Base-by-base conservation (phyloP, 2,113 vertebrate genomes). In the Delphinus delphis region DNA sequence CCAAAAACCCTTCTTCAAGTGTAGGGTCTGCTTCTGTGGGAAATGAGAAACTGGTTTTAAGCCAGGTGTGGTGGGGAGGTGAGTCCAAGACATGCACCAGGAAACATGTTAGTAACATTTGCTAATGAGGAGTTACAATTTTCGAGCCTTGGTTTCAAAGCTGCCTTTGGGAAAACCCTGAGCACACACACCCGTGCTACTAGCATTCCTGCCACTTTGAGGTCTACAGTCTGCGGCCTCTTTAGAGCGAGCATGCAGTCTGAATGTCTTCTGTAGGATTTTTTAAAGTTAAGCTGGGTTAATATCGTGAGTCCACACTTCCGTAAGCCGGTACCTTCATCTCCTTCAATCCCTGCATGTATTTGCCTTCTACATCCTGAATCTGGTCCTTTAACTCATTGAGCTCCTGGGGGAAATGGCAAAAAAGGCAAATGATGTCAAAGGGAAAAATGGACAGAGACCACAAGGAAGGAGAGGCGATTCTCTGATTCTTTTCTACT, bases 341-440 rank as follows among this genome's bases (percentile, higher is more conserved):
- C 97, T 99, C 99, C 98, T 99, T 99, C 97, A 99, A 98, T 79
- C 99, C 99, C 98, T 99, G 99, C 96, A 98, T 99, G 98, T 99
- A 99, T 99, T 98, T 99, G 98, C 99, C 97, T 99, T 99, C 99
- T 98, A 99, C 99, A 98, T 99, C 99, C 98, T 99, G 99, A 99
- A 99, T 99, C 99, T 99, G 99, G 99, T 99, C 99, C 99, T 99
- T 99, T 98, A 99, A 99, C 97, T 99, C 99, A 98, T 99, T 99
- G 98, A 99, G 99, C 97, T 99, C 99, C 99, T 99, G 98, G 98
- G 98, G 97, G 94, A 98, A 98, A 98, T 0, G 79, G 94, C 7
- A 95, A 98, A 92, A 38, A 90, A 83, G 83, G 97, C 84, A 82
- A 93, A 67, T 21, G 94, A 93, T 0, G 15, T 79, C 62, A 62